These are phyloP conservation scores for Rhinolophus ferrumequinum DNA, from an alignment of 2,113 vertebrate species.

Conservation along the genomic window DNA sequence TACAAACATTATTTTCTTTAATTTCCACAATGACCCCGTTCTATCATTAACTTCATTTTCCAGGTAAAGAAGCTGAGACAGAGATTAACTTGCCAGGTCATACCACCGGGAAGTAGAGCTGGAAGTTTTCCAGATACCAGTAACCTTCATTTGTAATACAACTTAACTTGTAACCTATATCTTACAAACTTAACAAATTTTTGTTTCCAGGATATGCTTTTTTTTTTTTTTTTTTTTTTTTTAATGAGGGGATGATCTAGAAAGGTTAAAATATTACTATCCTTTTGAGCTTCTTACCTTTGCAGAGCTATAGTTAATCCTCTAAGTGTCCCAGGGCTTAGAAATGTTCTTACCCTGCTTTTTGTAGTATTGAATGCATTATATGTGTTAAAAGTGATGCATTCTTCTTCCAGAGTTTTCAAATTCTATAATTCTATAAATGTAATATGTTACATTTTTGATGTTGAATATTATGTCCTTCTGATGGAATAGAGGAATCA, in stretches of 20 bases:
- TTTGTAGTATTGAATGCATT: not conserved
- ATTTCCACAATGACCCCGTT: not conserved
- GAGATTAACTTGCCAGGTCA: not conserved
- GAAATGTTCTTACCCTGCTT: not conserved
- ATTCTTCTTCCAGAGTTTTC: not conserved
- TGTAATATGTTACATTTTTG: not conserved
- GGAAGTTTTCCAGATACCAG: not conserved
- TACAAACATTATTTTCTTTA: not conserved
- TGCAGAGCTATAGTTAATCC: not conserved
- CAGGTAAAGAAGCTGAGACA: not conserved
- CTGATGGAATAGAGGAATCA: not conserved
- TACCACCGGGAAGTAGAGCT: not conserved
- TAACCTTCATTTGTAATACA: not conserved
- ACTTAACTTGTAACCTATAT: not conserved
- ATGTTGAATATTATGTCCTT: not conserved
- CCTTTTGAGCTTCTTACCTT: slow-evolving; percentile 1
- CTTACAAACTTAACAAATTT: not conserved
- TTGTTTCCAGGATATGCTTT: not conserved
- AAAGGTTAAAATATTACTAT: not conserved
- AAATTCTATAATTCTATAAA: not conserved
- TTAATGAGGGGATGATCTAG: not conserved
- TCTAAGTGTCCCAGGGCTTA: not conserved
- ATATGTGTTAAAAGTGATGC: not conserved
- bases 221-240: not conserved
- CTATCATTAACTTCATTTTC: not conserved